A percentile compares a stretch with the other conserved stretches of the same genome.
Conservation (phyloP, 2,888 invertebrate species). For the Caenorhabditis virilis region DNA sequence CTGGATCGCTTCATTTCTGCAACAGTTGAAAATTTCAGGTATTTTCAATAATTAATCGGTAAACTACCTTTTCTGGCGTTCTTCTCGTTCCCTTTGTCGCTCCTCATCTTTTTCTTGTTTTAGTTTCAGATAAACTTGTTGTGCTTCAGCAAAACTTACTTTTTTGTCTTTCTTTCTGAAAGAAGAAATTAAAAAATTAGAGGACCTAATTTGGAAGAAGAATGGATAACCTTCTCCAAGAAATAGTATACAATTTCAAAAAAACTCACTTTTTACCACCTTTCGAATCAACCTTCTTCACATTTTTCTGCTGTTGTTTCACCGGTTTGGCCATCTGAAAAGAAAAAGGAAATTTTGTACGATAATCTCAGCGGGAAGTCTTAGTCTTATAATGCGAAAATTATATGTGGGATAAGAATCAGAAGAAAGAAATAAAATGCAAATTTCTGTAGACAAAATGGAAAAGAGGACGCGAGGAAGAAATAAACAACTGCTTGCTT, state of each 20-base stretch:
- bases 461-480: too few species aligned
- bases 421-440: not conserved
- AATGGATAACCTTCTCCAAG: too few species aligned
- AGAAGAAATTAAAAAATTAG: constrained; percentile 1
- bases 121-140: constrained; percentile 24
- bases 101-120: constrained; percentile 33
- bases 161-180: constrained; percentile 17
- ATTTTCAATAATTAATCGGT: constrained; percentile 8
- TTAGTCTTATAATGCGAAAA: too few species aligned
- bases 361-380: not conserved
- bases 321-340: not conserved
- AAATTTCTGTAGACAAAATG: too few species aligned
- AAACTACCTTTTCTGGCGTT: constrained; percentile 20
- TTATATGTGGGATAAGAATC: constrained; percentile 4
- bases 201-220: too few species aligned
- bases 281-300: too few species aligned
- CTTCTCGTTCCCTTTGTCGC: constrained; percentile 23
- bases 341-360: not conserved
- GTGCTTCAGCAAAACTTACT: constrained; percentile 23
- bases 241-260: too few species aligned
- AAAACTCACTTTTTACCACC: too few species aligned
- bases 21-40: not conserved
- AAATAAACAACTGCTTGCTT: too few species aligned
- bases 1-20: constrained; percentile 39
- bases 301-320: constrained; percentile 3